These are phyloP conservation scores for Tetramorium parvispinum DNA, from an alignment of 1,140 invertebrate species.

Conservation along the genomic window DNA sequence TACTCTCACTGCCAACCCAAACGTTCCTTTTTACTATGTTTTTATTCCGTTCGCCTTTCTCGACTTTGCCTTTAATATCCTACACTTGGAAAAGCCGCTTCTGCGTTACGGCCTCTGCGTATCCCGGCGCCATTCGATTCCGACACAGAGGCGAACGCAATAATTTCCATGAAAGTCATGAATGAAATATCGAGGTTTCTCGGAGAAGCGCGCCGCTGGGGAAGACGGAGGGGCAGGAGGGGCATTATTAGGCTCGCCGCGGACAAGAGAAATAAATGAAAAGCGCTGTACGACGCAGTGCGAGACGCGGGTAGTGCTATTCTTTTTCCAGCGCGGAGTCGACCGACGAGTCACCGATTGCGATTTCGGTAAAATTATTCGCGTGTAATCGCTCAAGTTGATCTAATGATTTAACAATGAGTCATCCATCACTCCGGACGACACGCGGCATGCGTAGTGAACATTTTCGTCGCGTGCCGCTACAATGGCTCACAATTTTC, in stretches of 20 bases:
- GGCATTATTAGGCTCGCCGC: not conserved
- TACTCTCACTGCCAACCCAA: too few relatives aligned
- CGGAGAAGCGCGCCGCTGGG: not conserved
- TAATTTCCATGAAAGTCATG: constrained; percentile 22
- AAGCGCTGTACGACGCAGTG: not conserved
- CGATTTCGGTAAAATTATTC: too few relatives aligned
- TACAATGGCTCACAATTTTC: not conserved
- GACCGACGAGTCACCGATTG: too few relatives aligned
- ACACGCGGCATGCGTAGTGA: not conserved
- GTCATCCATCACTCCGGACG: not conserved
- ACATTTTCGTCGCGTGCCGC: not conserved
- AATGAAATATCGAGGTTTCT: constrained; percentile 30
- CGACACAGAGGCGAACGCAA: not conserved
- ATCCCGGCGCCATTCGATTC: not conserved
- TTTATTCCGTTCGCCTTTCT: too few relatives aligned
- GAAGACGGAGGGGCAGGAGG: not conserved
- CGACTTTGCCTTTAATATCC: too few relatives aligned
- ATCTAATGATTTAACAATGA: not conserved
- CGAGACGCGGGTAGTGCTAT: not conserved
- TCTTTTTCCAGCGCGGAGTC: not conserved
- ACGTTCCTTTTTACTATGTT: too few relatives aligned
- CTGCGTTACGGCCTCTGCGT: not conserved
- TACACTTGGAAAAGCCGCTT: not conserved
- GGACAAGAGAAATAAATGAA: not conserved
- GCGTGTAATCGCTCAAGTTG: not conserved